Base-by-base conservation (phyloP, 1,140 invertebrate species). In the Matsumurasca onukii region DNA sequence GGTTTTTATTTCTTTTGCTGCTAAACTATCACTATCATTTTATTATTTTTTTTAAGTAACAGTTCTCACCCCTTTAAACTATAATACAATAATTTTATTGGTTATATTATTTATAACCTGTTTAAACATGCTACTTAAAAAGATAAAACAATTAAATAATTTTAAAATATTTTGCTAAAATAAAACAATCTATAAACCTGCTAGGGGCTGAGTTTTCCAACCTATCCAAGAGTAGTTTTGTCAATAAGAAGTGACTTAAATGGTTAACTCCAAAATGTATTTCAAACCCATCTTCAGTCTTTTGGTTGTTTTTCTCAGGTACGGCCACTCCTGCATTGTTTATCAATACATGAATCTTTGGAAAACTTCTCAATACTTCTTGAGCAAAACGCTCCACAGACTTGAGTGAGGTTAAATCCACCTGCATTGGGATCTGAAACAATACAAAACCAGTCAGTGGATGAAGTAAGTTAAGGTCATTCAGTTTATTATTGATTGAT, bases 221-320 rank as follows among this genome's bases (percentile, higher is more conserved):
- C 22, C 83, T 78, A 15, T 91, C 87, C 31, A 92, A 73, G 12
- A 97, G 80, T 20, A 93, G 81, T 77, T 90, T 86, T 1, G 92
- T 95, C 1, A 97, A 78, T n/a, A 94, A 80, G 76, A 94, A 95
- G 75, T 94, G 93, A 17, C 90, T 90, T 45, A 93, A 81, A 75
- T 93, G 88, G 80, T 93, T 93, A 0, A 90, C 86, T 15, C 88
- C 90, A 78, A 93, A 87, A 78, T 93, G 89, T 52, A 88, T 86
- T 80, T 97, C 94, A 80, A 91, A 92, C 0, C 91, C 91, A 80
- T 96, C 93, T 73, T 85, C 80, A 0, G 92, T 95, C 57, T 78
- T 78, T 0, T 77, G 73, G n/a, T 81, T 75, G 61, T 80, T 72
- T 59, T 77, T 80, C 1, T 85, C 76, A 15, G 85, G 83, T 49